phyloP scores from a whole-genome alignment of 2,113 vertebrate genomes.

The Sinocyclocheilus maitianheensis region DNA sequence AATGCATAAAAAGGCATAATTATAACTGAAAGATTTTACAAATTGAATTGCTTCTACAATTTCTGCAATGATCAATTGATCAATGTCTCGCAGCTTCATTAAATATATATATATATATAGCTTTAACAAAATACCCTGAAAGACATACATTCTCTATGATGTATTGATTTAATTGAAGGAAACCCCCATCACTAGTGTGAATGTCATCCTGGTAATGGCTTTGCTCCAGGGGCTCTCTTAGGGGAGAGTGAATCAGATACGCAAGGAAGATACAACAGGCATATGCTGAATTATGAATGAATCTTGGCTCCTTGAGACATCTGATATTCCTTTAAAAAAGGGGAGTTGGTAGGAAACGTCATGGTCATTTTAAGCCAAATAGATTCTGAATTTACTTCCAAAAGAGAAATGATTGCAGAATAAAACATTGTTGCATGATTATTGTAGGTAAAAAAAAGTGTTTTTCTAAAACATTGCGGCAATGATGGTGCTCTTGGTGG shows the following conservation, averaged over 20 bases:
- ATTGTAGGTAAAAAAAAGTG: neutral
- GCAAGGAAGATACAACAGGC: neutral
- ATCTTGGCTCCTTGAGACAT: conserved; percentile 3
- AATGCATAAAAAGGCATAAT: neutral
- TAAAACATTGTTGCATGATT: neutral
- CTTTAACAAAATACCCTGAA: neutral
- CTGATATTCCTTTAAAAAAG: neutral
- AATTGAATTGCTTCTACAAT: neutral
- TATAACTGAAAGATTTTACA: neutral
- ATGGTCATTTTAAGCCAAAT: neutral
- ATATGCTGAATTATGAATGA: conserved; percentile 34
- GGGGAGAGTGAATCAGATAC: neutral
- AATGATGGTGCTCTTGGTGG: neutral
- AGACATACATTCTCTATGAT: neutral
- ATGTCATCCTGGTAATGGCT: neutral
- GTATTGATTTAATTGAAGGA: conserved; percentile 3
- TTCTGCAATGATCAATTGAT: neutral
- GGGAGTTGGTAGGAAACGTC: neutral
- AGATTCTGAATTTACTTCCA: neutral
- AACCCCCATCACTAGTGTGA: conserved; percentile 3
- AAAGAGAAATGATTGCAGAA: neutral
- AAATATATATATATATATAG: neutral
- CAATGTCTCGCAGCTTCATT: neutral
- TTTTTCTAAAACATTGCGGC: neutral
- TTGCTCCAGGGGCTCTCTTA: conserved; percentile 2